Conservation (phyloP, 2,888 invertebrate species). For the Amblyteles armatorius region DNA sequence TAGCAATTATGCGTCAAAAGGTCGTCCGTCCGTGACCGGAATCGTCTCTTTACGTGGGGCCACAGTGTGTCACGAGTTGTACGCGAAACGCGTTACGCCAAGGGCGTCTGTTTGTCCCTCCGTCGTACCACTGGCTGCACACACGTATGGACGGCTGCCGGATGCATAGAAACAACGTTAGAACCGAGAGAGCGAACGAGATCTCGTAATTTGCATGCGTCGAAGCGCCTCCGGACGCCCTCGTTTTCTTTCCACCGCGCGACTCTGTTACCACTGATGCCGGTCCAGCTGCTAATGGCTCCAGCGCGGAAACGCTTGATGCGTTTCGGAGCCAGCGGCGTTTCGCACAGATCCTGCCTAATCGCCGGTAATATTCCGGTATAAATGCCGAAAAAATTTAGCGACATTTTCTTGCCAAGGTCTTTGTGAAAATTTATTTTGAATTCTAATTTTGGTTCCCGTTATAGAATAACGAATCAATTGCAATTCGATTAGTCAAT, state of each 20-base stretch:
- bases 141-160: not conserved
- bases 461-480: too few relatives aligned
- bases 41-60: conserved; percentile 59
- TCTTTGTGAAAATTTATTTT: not conserved
- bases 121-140: not conserved
- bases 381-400: not conserved
- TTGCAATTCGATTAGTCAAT: not conserved
- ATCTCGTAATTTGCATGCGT: conserved; percentile 64
- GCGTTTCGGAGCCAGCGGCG: conserved; percentile 41
- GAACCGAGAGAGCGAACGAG: conserved; percentile 41
- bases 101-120: conserved; percentile 46
- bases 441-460: not conserved
- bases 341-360: not conserved
- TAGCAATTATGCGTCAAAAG: conserved; percentile 55
- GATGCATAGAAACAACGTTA: conserved; percentile 8
- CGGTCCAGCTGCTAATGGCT: conserved; percentile 51
- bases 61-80: conserved; percentile 24
- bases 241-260: conserved; percentile 52
- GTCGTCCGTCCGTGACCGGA: conserved; percentile 63
- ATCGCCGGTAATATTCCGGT: not conserved
- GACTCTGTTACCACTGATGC: conserved; percentile 37
- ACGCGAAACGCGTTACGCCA: conserved; percentile 52
- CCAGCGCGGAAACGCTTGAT: conserved; percentile 25
- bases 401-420: not conserved
- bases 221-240: conserved; percentile 61